These are phyloP conservation scores for Lepidocyrtinus sp. DNA, from an alignment of 2,888 invertebrate species.

Conservation along the genomic window DNA sequence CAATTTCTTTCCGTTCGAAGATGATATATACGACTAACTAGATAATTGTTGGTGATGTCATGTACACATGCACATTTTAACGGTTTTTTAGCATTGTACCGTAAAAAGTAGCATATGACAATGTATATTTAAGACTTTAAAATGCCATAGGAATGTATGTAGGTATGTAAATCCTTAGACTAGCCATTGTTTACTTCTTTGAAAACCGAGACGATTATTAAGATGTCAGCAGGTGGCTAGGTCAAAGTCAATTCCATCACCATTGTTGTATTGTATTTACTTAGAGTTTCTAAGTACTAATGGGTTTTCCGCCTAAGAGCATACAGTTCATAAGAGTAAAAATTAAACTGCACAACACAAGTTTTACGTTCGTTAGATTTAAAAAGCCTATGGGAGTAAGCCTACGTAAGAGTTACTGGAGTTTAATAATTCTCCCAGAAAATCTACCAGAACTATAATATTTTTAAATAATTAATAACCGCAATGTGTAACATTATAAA, in stretches of 20 bases:
- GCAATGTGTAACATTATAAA: no score
- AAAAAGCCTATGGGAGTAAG: neutral
- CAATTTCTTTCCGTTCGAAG: no score
- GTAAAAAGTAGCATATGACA: neutral
- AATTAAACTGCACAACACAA: neutral
- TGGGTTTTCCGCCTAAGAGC: no score
- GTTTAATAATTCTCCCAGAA: neutral
- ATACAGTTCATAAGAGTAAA: no score
- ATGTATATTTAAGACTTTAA: neutral
- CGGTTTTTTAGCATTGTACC: neutral
- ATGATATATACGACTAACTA: no score
- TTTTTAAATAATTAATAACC: no score
- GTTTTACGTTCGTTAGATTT: neutral
- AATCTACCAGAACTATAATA: no score
- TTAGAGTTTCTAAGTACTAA: neutral
- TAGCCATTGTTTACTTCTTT: neutral
- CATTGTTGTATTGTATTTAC: neutral
- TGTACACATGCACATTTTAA: neutral
- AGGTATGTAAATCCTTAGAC: neutral
- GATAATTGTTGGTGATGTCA: neutral
- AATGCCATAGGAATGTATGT: neutral
- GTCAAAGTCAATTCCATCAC: neutral
- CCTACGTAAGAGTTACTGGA: neutral
- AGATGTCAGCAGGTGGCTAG: constrained; percentile 24
- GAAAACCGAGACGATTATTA: neutral